A percentile compares a stretch with the other conserved stretches of the same genome.
Evolutionary conservation across 2,888 invertebrate genomes (phyloP).

Genomic region (Escarpia spicata): DNA sequence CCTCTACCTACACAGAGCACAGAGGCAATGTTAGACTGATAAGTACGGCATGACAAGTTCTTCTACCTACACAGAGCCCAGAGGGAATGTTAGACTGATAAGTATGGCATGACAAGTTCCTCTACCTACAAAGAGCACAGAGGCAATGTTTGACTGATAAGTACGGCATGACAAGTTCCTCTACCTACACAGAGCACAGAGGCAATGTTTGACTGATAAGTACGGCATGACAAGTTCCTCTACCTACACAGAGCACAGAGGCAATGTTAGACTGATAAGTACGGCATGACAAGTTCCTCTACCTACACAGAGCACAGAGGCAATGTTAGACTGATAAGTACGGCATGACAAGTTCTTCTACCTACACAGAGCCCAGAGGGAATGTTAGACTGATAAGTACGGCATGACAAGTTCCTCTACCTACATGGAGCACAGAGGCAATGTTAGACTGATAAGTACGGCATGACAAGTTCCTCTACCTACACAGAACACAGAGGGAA

Average conservation of each 20-base stretch:
- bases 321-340: constrained; percentile 74
- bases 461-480: constrained; percentile 85
- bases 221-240: constrained; percentile 90
- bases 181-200: constrained; percentile 67
- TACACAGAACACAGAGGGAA: neutral
- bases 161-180: constrained; percentile 88
- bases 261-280: constrained; percentile 72
- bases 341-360: constrained; percentile 86
- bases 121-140: constrained; percentile 70
- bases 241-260: constrained; percentile 57
- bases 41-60: constrained; percentile 88
- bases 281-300: constrained; percentile 88
- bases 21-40: constrained; percentile 64
- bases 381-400: constrained; percentile 74
- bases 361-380: constrained; percentile 49
- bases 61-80: constrained; percentile 70
- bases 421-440: constrained; percentile 48
- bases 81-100: constrained; percentile 69
- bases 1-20: constrained; percentile 71
- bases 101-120: constrained; percentile 85
- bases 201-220: constrained; percentile 69
- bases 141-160: constrained; percentile 69
- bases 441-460: constrained; percentile 76
- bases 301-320: constrained; percentile 57
- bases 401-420: constrained; percentile 86